Evolutionary conservation across 2,113 vertebrate genomes (phyloP), one percentile per base, ranked within the genome.

Genomic region (Hylia prasina): DNA sequence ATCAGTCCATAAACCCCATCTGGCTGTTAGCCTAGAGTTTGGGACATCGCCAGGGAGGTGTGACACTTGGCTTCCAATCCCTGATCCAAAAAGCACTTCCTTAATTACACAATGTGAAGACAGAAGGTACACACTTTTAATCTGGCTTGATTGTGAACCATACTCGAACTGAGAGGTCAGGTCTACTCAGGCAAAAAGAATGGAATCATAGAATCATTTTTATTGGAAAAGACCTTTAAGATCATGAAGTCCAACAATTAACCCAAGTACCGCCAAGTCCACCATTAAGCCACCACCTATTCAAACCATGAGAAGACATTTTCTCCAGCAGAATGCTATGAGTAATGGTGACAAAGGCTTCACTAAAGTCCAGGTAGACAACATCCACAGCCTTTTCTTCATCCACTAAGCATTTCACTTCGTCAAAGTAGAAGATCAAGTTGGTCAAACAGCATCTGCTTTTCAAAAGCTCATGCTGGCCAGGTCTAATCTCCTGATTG

Each of bases 1-100:
- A 25, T 35, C 8, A 23, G 30, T 54, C 35, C 1, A 0, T 33
- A 54, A 47, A 2, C 50, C 12, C 5, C 4, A 11, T 4, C 9
- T 71, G 14, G 9, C 9, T 77, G 33, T 28, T 47, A 84, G 7
- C 8, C 14, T 48, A 13, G 1, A 2, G 31, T 16, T 10, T 68
- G 39, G 25, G 39, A n/a, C 17, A 25, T 21, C 0, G 1, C 42
- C 31, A 48, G 16, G 65, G 24, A 65, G 12, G 18, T 73, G 75
- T 78, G 37, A 61, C 22, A 54, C 20, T 11, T 40, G 51, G 35
- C 22, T 85, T 37, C 51, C 47, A 82, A 47, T 14, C 30, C 30
- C n/a, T 15, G 2, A 2, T 48, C 28, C 25, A 79, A 57, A 75
- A 21, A 66, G 2, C 2, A 16, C 39, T 75, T 50, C 47, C 18